These are phyloP conservation scores for Stenotaenia linearis DNA, from an alignment of 2,888 invertebrate genomes.

Conservation along the genomic window DNA sequence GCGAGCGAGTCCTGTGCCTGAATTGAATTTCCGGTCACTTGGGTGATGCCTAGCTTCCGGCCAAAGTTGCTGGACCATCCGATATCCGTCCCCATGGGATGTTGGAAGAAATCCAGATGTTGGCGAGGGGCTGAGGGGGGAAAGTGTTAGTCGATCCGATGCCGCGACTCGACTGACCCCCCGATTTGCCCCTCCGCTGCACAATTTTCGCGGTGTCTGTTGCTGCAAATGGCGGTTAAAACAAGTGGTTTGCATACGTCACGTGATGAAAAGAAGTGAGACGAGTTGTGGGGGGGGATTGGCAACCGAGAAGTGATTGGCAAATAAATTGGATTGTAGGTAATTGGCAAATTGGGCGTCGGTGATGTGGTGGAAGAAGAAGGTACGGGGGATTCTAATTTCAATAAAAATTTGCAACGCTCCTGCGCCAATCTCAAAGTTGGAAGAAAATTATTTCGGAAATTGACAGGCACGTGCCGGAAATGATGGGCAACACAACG, in stretches of 20 bases:
- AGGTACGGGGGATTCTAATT: neutral
- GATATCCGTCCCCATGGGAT: constrained; percentile 17
- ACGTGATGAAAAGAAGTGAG: neutral
- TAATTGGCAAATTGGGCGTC: constrained; percentile 5
- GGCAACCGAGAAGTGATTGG: neutral
- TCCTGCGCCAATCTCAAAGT: neutral
- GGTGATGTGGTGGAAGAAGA: neutral
- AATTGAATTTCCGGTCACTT: constrained; percentile 24
- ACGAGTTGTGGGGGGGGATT: neutral
- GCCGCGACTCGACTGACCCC: neutral
- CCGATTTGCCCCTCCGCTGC: neutral
- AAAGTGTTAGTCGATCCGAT: neutral
- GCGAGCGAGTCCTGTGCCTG: neutral
- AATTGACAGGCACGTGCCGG: neutral
- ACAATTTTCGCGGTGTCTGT: neutral
- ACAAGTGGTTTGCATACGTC: neutral
- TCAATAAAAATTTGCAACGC: neutral
- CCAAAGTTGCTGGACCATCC: constrained; percentile 14
- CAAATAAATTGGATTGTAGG: constrained; percentile 7
- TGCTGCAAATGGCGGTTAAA: neutral
- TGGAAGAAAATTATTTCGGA: neutral
- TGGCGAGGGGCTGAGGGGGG: neutral
- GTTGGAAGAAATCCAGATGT: constrained; percentile 21
- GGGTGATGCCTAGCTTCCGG: constrained; percentile 1
- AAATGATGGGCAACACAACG: constrained; percentile 17